These are phyloP conservation scores for Gallirallus australis DNA, from an alignment of 2,797 vertebrate species.

Conservation along the genomic window DNA sequence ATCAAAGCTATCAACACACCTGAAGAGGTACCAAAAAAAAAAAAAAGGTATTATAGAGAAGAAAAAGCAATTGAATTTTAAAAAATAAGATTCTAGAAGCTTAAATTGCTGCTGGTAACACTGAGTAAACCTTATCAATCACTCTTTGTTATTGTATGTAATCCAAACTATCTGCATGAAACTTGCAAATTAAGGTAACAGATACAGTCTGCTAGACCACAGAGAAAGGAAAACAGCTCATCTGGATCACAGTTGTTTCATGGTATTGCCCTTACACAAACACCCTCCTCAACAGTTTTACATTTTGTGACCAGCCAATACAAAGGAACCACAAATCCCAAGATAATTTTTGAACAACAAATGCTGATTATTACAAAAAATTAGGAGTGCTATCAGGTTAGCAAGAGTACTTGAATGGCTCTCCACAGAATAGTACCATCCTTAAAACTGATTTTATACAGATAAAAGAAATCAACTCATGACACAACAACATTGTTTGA, in stretches of 20 bases:
- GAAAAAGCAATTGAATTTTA: not conserved
- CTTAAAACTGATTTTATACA: not conserved
- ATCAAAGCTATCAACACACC: not conserved
- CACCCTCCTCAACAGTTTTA: not conserved
- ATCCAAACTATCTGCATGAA: not conserved
- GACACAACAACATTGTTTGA: not conserved
- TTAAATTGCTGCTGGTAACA: not conserved
- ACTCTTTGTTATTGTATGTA: not conserved
- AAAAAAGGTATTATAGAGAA: not conserved
- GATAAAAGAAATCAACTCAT: not conserved
- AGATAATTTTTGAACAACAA: not conserved
- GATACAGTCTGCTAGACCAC: not conserved
- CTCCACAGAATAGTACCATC: not conserved
- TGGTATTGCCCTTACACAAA: not conserved
- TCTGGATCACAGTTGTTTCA: not conserved
- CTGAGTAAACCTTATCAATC: not conserved
- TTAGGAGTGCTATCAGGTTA: not conserved
- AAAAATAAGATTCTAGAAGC: not conserved
- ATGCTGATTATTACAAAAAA: not conserved
- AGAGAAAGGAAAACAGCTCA: not conserved
- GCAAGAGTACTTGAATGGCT: not conserved
- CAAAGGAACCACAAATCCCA: not conserved
- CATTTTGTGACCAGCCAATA: not conserved
- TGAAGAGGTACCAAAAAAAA: not conserved
- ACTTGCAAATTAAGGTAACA: not conserved